Percentiles rank a stretch among this genome's conserved stretches.
These are phyloP conservation scores for Petrophora chlorosata DNA, from an alignment of 2,888 invertebrate species.

Conservation along the genomic window DNA sequence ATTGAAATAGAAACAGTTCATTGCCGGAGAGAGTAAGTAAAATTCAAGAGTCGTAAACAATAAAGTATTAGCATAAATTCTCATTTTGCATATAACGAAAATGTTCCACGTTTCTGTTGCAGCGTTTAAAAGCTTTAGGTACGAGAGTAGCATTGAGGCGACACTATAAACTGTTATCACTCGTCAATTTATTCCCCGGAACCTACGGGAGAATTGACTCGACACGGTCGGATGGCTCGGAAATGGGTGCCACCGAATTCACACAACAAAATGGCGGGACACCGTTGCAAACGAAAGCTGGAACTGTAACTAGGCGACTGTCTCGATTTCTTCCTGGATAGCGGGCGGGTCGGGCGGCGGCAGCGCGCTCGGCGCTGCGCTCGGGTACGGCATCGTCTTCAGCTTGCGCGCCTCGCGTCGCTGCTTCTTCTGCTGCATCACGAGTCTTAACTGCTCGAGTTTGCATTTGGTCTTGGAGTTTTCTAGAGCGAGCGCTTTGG, in stretches of 20 bases:
- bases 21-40: conserved; percentile 27
- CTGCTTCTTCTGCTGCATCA: conserved; percentile 95
- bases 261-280: conserved; percentile 48
- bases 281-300: conserved; percentile 37
- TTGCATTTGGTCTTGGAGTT: conserved; percentile 93
- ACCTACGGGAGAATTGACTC: background rate
- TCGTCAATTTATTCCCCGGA: conserved; percentile 31
- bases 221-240: conserved; percentile 8
- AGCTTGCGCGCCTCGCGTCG: conserved; percentile 90
- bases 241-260: conserved; percentile 31
- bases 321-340: conserved; percentile 89
- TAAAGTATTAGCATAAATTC: conserved; percentile 52
- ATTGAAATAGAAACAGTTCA: conserved; percentile 36
- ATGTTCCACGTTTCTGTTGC: conserved; percentile 33
- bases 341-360: conserved; percentile 91
- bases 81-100: conserved; percentile 46
- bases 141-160: conserved; percentile 27
- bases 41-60: conserved; percentile 44
- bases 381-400: conserved; percentile 86
- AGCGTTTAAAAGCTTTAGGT: conserved; percentile 42
- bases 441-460: conserved; percentile 92
- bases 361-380: conserved; percentile 87
- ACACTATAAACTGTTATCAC: conserved; percentile 21
- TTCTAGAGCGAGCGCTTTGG: conserved; percentile 85
- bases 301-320: conserved; percentile 74